Evolutionary conservation across 2,888 invertebrate genomes (phyloP), one percentile per base, ranked within the genome.

Genomic region (Mesochorus sp.): DNA sequence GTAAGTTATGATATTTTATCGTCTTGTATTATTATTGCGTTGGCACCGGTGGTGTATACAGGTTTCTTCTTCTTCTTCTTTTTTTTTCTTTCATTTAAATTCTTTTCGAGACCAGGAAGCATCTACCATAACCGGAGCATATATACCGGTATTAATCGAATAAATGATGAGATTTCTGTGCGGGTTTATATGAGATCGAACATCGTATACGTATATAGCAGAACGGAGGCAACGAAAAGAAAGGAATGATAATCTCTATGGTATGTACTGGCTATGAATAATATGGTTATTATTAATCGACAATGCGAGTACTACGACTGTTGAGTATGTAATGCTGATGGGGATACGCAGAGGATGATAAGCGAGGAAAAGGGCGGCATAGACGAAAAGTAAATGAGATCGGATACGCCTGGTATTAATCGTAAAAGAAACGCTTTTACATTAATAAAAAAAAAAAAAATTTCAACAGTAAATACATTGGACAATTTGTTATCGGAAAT

Each of bases 71-170:
- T n/a, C n/a, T n/a, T n/a, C n/a, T n/a, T n/a, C n/a, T n/a, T n/a
- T n/a, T n/a, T n/a, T n/a, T n/a, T n/a, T n/a, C n/a, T n/a, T n/a
- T n/a, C n/a, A n/a, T n/a, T n/a, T n/a, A n/a, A n/a, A n/a, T n/a
- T n/a, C n/a, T n/a, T n/a, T 57, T 47, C 14, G 17, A 74, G 64
- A 78, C 17, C 64, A 42, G 57, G 64, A 42, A 57, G 49, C 49
- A 49, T 49, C 55, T 55, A 3, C 34, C 3, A 6, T 34, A 26
- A 77, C 53, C 49, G 49, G 39, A 64, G 39, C 34, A 59, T 34
- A 49, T 49, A 47, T 42, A 51, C 37, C 51, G 51, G 53, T 44
- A 74, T 74, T 70, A 74, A 74, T 74, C 78, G 78, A 73, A 73
- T 70, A 70, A 78, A 51, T 42, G 62, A 74, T 78, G 68, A 34